Base-by-base conservation (phyloP, 2,888 invertebrate genomes). In the Agriopis leucophaearia region DNA sequence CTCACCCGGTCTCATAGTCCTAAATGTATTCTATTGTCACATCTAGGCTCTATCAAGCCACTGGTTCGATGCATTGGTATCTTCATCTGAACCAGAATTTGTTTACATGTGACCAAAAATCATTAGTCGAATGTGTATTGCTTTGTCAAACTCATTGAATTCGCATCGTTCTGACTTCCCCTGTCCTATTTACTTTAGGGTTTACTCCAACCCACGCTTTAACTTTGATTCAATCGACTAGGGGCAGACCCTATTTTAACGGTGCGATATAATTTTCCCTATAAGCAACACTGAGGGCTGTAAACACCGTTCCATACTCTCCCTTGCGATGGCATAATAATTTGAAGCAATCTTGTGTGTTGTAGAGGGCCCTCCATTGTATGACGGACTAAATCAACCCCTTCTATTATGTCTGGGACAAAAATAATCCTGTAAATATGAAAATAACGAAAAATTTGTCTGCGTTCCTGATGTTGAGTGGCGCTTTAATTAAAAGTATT, bases 251-350 rank as follows among this genome's bases (percentile, higher is more conserved):
- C 78, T 71, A 74, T 75, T 75, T 76, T 72, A 74, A 76, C 75
- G 70, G 72, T 68, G 70, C 74, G 73, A 74, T 78, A 78, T 81
- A 79, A 83, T 78, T 79, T 81, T 80, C 80, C 78, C 77, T 74
- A 60, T 74, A 76, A 72, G 66, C 77, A 72, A 69, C 55, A 63
- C 42, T 71, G 75, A 79, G 81, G 81, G 81, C 73, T 75, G 75
- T 75, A 76, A 76, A 79, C 73, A 73, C 79, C 78, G 78, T 66
- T 70, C 72, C 73, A 72, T 27, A 71, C 66, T 72, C 80, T 71
- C 71, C 78, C 72, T 69, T 64, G 70, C 66, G 51, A 71, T 62
- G 45, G 65, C 64, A 69, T 69, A 67, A 72, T 74, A 75, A 75
- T 74, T 66, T 66, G 52, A 74, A 67, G 56, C 72, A 73, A 64